Base-by-base conservation (phyloP, 2,888 invertebrate genomes). In the Tachystola acroxantha region DNA sequence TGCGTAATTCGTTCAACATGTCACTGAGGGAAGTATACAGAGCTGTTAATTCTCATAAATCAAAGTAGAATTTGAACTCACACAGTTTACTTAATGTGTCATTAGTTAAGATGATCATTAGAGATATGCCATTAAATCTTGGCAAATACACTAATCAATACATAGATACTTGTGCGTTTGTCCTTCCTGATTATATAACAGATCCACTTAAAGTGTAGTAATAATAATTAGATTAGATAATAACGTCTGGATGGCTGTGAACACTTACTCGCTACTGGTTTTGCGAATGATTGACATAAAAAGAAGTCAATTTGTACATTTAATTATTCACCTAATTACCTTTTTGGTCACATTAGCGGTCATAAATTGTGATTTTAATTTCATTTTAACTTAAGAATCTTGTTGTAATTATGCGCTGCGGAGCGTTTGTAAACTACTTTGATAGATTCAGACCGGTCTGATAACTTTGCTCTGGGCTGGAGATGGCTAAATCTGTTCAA, bases 1-100 rank as follows among this genome's bases (percentile, higher is more conserved):
- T 64, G 64, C 66, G 73, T 79, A 81, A 79, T 76, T 76, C 72
- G 72, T 65, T 69, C 61, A 63, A 64, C 70, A 60, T 78, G 74
- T 71, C 77, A 71, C 64, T 66, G 36, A 22, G 36, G 57, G 64
- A 78, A 55, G 22, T 66, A 34, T 59, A 71, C 49, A 61, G 71
- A 80, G 80, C 45, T 61, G 64, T 30, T 10, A 30, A 10, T 11
- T 7, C 27, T n/a, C 6, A n/a, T n/a, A 24, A 7, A 22, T n/a
- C 9, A 24, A 24, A 24, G 2, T 6, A 16, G 16, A 16, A 6
- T 6, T 16, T 16, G 16, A 16, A 16, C 16, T 6, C 3, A 16
- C 16, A 16, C 6, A 16, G 16, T 16, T n/a, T n/a, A 3, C 11
- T 10, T 28, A 28, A 28, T 11, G 12, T 12, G 28, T 10, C 7